These are phyloP conservation scores for Hyaena hyaena DNA, from an alignment of 2,113 vertebrate genomes.

Conservation along the genomic window DNA sequence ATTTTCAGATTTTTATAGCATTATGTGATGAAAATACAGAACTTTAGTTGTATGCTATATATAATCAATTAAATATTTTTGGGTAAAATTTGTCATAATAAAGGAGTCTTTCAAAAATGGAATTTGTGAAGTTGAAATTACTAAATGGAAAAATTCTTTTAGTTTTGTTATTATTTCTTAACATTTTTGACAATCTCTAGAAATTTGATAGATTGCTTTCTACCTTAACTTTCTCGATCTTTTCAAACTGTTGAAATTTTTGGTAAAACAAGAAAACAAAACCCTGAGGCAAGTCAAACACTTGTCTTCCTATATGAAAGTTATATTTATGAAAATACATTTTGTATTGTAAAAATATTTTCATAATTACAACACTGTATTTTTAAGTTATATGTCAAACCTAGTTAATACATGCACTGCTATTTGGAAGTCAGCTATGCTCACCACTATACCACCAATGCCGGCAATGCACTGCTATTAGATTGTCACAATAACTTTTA, in stretches of 20 bases:
- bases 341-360: slow-evolving; percentile 56
- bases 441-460: no score
- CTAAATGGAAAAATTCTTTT: slow-evolving; percentile 37
- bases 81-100: slow-evolving; percentile 52
- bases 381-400: slow-evolving; percentile 37
- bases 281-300: slow-evolving; percentile 62
- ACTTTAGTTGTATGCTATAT: neutral
- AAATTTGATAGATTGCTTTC: slow-evolving; percentile 76
- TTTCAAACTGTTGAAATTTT: slow-evolving; percentile 49
- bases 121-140: slow-evolving; percentile 42
- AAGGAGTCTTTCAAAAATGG: slow-evolving; percentile 22
- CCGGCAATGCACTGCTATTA: neutral
- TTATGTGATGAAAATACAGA: neutral
- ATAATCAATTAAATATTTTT: neutral
- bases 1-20: neutral
- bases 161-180: slow-evolving; percentile 71
- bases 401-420: neutral
- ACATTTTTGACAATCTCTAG: slow-evolving; percentile 72
- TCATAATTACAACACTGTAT: neutral
- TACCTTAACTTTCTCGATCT: slow-evolving; percentile 37
- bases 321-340: slow-evolving; percentile 73
- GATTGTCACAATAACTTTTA: neutral
- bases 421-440: neutral
- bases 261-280: slow-evolving; percentile 72
- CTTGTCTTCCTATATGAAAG: slow-evolving; percentile 52